phyloP scores from a whole-genome alignment of 2,113 vertebrate genomes.

The Rhabdornis inornatus region DNA sequence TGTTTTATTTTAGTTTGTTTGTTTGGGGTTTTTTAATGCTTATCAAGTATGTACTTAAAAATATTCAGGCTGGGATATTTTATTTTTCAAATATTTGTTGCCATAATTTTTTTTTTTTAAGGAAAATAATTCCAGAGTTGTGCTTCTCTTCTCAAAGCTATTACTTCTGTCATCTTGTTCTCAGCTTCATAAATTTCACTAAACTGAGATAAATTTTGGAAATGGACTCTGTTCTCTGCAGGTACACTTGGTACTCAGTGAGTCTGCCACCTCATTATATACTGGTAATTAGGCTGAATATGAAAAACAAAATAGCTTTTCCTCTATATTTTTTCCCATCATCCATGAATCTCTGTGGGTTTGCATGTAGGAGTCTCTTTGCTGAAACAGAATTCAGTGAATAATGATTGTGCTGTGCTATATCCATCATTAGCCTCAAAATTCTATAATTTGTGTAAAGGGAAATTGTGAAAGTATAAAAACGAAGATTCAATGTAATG shows the following conservation, averaged over 20 bases:
- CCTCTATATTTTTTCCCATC: background rate
- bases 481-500: background rate
- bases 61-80: background rate
- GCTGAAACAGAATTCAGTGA: background rate
- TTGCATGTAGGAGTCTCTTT: background rate
- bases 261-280: background rate
- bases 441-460: background rate
- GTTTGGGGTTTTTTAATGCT: background rate
- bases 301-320: background rate
- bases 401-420: background rate
- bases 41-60: accelerated
- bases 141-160: background rate
- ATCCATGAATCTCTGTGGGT: background rate
- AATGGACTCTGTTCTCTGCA: background rate
- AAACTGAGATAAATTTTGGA: background rate
- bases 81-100: background rate
- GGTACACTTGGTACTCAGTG: background rate
- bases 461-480: background rate
- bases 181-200: background rate
- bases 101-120: background rate
- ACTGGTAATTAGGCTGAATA: background rate
- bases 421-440: background rate
- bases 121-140: background rate
- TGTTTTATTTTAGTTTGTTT: background rate
- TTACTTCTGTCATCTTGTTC: background rate